phyloP scores from a whole-genome alignment of 2,113 vertebrate species.

The Lampris megalopsis region DNA sequence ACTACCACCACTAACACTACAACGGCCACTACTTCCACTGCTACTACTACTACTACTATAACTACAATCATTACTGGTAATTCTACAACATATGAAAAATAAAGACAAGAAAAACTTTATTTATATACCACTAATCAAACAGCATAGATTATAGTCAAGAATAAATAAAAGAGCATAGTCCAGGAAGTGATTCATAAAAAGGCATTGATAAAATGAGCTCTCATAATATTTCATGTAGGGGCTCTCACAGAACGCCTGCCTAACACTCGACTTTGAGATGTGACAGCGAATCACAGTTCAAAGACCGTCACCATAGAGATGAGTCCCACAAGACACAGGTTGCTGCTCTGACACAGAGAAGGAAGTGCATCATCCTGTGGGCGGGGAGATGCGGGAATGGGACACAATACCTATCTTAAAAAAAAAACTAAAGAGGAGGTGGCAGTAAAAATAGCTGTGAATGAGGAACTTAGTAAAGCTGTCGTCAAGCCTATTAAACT shows the following conservation, averaged over 20 bases:
- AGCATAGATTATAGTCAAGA: too few species aligned
- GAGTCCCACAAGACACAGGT: slow-evolving; percentile 27
- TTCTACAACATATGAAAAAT: too few species aligned
- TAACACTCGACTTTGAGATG: slow-evolving; percentile 9
- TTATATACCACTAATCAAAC: too few species aligned
- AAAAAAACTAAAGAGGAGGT: slow-evolving; percentile 15
- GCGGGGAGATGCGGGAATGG: slow-evolving; percentile 61
- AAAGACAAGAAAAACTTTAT: too few species aligned
- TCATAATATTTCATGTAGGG: neutral
- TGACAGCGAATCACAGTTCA: slow-evolving; percentile 41
- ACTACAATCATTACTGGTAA: too few species aligned
- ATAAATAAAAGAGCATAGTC: too few species aligned
- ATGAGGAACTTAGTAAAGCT: slow-evolving; percentile 75
- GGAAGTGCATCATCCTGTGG: slow-evolving; percentile 66
- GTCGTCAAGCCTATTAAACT: slow-evolving; percentile 76
- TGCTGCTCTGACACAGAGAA: slow-evolving; percentile 45
- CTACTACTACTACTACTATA: neutral
- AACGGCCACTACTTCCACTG: neutral
- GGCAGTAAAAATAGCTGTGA: slow-evolving; percentile 76
- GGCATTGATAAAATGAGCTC: neutral
- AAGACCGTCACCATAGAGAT: slow-evolving; percentile 9
- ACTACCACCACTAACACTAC: too few species aligned
- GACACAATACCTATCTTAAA: slow-evolving; percentile 69
- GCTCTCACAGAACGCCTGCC: neutral
- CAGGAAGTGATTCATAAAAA: too few species aligned